Base-by-base conservation (phyloP, 2,113 vertebrate species). In the Aphyosemion australe region DNA sequence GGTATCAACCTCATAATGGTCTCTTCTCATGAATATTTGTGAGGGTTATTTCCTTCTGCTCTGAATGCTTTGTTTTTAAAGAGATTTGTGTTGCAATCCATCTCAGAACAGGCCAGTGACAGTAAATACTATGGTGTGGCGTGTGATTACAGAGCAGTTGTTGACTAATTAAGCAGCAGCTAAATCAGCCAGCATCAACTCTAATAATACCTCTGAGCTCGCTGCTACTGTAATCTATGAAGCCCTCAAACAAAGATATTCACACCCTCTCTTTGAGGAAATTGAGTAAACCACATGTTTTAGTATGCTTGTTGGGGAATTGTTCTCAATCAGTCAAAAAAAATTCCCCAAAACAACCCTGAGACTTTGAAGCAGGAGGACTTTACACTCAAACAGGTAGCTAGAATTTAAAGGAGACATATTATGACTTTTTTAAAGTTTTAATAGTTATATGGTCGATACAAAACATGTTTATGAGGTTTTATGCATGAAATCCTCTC, bases 181-280 rank as follows among this genome's bases (percentile, higher is more conserved):
- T 76, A 76, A 82, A 82, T 75, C 46, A 70, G 72, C 68, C 62
- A 42, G 58, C 65, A 82, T 65, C 69, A 67, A 71, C 76, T 74
- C 68, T 87, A 83, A 84, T 90, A 74, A 87, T 78, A 86, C 66
- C 63, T 54, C 59, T 75, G 68, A 83, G 76, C 53, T 66, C 0
- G 13, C 53, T 72, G 75, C 39, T 78, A 60, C 73, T 80, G 59
- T 59, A 58, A 74, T 69, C 57, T 61, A 58, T 37, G 52, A 81
- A 75, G 59, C 58, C 39, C 53, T 73, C 43, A 77, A 69, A 83
- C 65, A 84, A 73, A 71, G 52, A 77, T 48, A 41, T 71, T 79
- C 79, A 94, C 86, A 86, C 72, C 93, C 93, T 93, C 59, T 65
- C 52, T 58, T 62, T 54, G 26, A 71, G 65, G 75, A 72, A 64